Base-by-base conservation (phyloP, 2,797 vertebrate genomes). In the Pyrocephalus nanus region DNA sequence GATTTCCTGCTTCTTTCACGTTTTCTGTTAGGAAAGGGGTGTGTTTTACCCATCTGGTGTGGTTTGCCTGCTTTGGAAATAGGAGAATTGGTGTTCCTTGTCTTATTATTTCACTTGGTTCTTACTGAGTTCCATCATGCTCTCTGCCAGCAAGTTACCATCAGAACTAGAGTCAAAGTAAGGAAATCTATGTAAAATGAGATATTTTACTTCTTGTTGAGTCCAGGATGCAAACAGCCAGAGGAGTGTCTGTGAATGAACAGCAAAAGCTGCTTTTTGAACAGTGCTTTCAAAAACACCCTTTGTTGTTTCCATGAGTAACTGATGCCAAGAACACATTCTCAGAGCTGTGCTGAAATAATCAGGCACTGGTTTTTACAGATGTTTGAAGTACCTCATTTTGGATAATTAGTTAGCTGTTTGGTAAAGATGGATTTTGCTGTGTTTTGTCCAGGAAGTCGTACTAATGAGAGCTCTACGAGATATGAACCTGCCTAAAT, bases 401-500 rank as follows among this genome's bases (percentile, higher is more conserved):
- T 88, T 82, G 79, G 26, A 5, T 48, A 57, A 45, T 69, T 42
- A 40, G 2, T 90, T 72, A 69, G 18, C 38, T 88, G 1, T 60
- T 83, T 83, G 66, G 25, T 89, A 61, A 85, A 47, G 38, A 42
- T 45, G 82, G 30, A 70, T 79, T 54, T n/a, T 72, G 21, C 54
- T 92, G 0, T n/a, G 4, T 69, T 32, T 88, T 70, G 9, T 67
- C n/a, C 96, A 99, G 99, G 99, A 99, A 30, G 98, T 99, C 88
- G 99, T 99, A 47, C 96, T 99, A 95, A 99, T 99, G 99, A 97
- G 99, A 83, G 99, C 99, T 25, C 98, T 99, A 50, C 98, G 99
- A 81, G 99, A 99, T 96, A 99, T 99, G 99, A 99, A 99, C 95
- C 98, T 99, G 66, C 99, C 99, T 87, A 99, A 99, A 97, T 99